Evolutionary conservation across 1,140 invertebrate genomes (phyloP).

Genomic region (Solenopsis fugax): DNA sequence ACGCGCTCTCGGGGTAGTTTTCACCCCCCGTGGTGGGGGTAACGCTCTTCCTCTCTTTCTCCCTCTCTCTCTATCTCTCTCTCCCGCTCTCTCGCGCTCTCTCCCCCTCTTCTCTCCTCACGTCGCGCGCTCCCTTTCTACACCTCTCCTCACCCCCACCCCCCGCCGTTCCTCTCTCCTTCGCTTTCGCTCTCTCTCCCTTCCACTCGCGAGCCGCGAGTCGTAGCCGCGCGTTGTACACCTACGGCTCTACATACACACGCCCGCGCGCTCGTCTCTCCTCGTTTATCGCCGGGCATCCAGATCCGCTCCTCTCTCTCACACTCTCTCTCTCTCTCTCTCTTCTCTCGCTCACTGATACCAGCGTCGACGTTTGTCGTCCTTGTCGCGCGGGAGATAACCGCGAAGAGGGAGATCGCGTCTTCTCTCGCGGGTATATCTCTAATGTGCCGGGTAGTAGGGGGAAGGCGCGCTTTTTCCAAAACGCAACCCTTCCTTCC

Average conservation of each 20-base stretch:
- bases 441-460: neutral
- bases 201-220: slow-evolving; percentile 39
- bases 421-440: slow-evolving; percentile 44
- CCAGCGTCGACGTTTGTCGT: neutral
- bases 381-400: slow-evolving; percentile 52
- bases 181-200: slow-evolving; percentile 38
- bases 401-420: slow-evolving; percentile 49
- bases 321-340: slow-evolving; percentile 16
- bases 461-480: slow-evolving; percentile 61
- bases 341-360: slow-evolving; percentile 13
- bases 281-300: slow-evolving; percentile 33
- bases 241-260: neutral
- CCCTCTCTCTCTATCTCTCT: slow-evolving; percentile 8
- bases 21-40: slow-evolving; percentile 84
- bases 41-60: slow-evolving; percentile 63
- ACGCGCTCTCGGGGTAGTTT: slow-evolving; percentile 85
- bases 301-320: slow-evolving; percentile 43
- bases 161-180: slow-evolving; percentile 14
- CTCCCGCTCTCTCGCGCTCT: slow-evolving; percentile 1
- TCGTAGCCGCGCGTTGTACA: slow-evolving; percentile 5
- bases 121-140: slow-evolving; percentile 40
- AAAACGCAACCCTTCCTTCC: slow-evolving; percentile 62
- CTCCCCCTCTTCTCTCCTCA: slow-evolving; percentile 11
- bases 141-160: neutral
- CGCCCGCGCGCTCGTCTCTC: slow-evolving; percentile 40